A percentile compares a stretch with the other conserved stretches of the same genome.
phyloP scores from a whole-genome alignment of 2,113 vertebrate genomes.

The Verasper variegatus region DNA sequence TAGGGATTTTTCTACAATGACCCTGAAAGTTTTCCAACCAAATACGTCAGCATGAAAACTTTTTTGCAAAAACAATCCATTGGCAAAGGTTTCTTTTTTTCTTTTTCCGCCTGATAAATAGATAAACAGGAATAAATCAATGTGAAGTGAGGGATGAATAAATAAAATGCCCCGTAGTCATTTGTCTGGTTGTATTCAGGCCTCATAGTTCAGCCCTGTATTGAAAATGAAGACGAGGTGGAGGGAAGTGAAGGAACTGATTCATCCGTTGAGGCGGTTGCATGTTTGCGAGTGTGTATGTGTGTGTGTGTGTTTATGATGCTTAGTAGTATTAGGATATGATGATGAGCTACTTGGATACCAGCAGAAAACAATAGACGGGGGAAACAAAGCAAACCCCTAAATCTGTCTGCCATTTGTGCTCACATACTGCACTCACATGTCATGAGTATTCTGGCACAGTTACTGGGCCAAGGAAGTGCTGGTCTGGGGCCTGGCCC shows the following conservation, averaged over 20 bases:
- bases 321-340: constrained; percentile 60
- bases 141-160: constrained; percentile 80
- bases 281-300: background rate
- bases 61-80: constrained; percentile 59
- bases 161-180: constrained; percentile 81
- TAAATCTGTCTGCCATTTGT: constrained; percentile 81
- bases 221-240: constrained; percentile 70
- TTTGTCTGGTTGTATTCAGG: constrained; percentile 74
- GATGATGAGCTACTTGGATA: constrained; percentile 65
- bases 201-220: constrained; percentile 63
- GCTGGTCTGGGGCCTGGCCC: constrained; percentile 79
- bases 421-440: constrained; percentile 80
- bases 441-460: constrained; percentile 80
- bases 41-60: constrained; percentile 57
- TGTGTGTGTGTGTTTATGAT: constrained; percentile 40
- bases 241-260: constrained; percentile 45
- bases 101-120: constrained; percentile 75
- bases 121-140: constrained; percentile 81
- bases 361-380: constrained; percentile 67
- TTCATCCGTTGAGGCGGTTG: constrained; percentile 26
- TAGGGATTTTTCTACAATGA: constrained; percentile 47
- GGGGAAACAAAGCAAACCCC: constrained; percentile 75
- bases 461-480: constrained; percentile 76
- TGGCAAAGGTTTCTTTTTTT: constrained; percentile 33
- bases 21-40: constrained; percentile 66